Evolutionary conservation across 2,113 vertebrate genomes (phyloP), one percentile per base, ranked within the genome.

Genomic region (Tachysurus vachellii): DNA sequence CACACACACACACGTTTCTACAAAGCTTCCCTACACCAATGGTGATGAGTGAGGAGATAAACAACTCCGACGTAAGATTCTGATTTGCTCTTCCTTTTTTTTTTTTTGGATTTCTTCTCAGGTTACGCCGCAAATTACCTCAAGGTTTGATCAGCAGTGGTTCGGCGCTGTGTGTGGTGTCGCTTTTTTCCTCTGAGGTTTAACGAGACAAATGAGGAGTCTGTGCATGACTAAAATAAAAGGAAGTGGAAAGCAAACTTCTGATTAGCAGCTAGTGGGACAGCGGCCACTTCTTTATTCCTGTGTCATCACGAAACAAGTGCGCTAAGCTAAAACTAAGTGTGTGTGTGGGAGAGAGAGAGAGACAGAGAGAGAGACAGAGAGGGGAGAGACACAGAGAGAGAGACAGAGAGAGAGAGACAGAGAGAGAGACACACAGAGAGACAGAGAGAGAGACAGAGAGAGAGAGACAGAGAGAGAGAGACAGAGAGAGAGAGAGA

Each of bases 201-300:
- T 44, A 23, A 61, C 17, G 5, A 61, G 31, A 44, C 54, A 59
- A 56, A 54, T 21, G 17, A 42, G 14, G 14, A 28, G 75, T 21
- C n/a, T 19, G 16, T 10, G 54, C 13, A 42, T 21, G 28, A 80
- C 17, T 36, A 59, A 79, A 86, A 86, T 70, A 87, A 61, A 36
- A 80, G 79, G 79, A 86, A 86, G 36, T 73, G 64, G 54, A 81
- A 81, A 71, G 53, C 54, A 66, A 73, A 82, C 68, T 73, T 62
- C 79, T 2, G 66, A 75, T 80, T 19, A 56, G 64, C 66, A 26
- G 64, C 53, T 36, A n/a, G 76, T 26, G 21, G 31, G 21, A 71
- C 64, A 26, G 13, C 21, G 10, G 31, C n/a, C 84, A 50, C 59
- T 62, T 56, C 64, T 31, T 11, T 54, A 47, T 80, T 80, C 70